Evolutionary conservation across 2,888 invertebrate genomes (phyloP), one percentile per base, ranked within the genome.

Genomic region (Panzeria rudis): DNA sequence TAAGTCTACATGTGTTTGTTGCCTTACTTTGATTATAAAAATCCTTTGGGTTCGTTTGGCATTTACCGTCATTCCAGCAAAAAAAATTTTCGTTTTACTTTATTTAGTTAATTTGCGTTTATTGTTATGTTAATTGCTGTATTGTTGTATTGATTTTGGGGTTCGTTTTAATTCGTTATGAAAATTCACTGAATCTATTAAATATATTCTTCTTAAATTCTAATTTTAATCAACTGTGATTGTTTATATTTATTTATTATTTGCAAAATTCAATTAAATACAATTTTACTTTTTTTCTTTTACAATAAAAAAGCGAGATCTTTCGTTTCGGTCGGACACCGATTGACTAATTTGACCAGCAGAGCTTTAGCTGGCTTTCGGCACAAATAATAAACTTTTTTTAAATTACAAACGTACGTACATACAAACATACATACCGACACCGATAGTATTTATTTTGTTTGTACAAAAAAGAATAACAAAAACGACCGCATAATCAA

Each of bases 301-400:
- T 73, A 64, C 56, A 85, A 85, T 86, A 69, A 78, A 83, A 50
- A 86, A 88, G 87, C 90, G 90, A 90, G 91, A 91, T 92, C 92
- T 92, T 92, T 92, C 91, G 92, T 92, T 92, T 92, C 92, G 92
- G 92, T 89, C 92, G 92, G 92, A 92, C 92, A 92, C 92, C 92
- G 92, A 92, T 92, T 92, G 92, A 92, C 92, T 92, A 89, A 92
- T 88, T 88, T 87, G 87, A 83, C 83, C 85, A 82, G 69, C 64
- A 86, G 86, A 88, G 89, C 89, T 89, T 89, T 88, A 72, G 72
- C 78, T 68, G 72, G 62, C 86, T 77, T 79, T 66, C 82, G 71
- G 73, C 79, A 47, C 72, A 78, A 80, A 66, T 52, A 62, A 52
- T 20, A 32, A 66, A 47, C 25, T 32, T 75, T 76, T n/a, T 64